Percentiles rank a stretch among this genome's conserved stretches.
Conservation (phyloP, 2,888 invertebrate genomes). For the Byasa hedistus region DNA sequence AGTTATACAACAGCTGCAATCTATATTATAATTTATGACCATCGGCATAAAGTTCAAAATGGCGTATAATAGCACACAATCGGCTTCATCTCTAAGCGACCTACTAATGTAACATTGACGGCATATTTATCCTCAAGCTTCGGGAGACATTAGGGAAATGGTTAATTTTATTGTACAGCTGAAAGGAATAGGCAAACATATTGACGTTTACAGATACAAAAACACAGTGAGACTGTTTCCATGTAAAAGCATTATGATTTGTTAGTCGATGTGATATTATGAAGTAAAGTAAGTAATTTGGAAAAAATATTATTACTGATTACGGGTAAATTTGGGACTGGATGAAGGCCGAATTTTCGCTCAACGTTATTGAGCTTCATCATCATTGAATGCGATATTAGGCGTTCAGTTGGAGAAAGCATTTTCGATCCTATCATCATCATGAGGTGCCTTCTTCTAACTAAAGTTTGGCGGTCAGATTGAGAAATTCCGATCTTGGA, state of each 20-base stretch:
- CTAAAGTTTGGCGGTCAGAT: too few relatives aligned
- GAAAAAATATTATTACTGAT: neutral
- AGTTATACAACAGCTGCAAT: neutral
- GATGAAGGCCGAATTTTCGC: neutral
- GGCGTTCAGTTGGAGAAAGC: too few relatives aligned
- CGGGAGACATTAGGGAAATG: conserved; percentile 21
- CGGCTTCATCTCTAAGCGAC: conserved; percentile 3
- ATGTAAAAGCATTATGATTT: neutral
- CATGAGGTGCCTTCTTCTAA: too few relatives aligned
- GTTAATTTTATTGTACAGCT: conserved; percentile 17
- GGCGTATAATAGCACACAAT: neutral
- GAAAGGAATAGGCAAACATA: conserved; percentile 14
- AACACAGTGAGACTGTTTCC: neutral
- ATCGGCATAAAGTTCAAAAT: neutral
- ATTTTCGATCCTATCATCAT: too few relatives aligned
- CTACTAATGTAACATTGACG: conserved; percentile 17
- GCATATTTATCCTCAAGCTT: conserved; percentile 21
- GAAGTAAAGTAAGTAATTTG: neutral
- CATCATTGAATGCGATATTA: neutral
- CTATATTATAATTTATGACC: conserved; percentile 31
- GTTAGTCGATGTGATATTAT: conserved; percentile 3
- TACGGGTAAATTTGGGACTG: neutral
- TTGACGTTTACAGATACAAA: conserved; percentile 7
- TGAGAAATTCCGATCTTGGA: too few relatives aligned
- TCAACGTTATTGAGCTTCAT: neutral